A percentile compares a stretch with the other conserved stretches of the same genome.
Conservation (phyloP, 1,140 invertebrate genomes). For the Calosoma granatense region DNA sequence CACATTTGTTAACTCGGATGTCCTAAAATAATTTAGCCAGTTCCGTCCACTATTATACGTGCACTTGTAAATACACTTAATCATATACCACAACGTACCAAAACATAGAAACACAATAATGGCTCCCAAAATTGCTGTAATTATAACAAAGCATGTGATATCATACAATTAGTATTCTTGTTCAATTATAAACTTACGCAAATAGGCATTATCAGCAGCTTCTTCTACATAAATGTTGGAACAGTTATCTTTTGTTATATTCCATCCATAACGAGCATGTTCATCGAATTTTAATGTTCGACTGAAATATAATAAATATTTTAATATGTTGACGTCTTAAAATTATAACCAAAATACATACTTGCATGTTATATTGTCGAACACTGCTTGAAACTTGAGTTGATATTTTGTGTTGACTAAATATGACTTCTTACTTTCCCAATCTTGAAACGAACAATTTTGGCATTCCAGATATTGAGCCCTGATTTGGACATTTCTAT, state of each 20-base stretch:
- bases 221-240: conserved; percentile 33
- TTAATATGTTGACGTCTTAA: conserved; percentile 13
- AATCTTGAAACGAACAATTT: conserved; percentile 34
- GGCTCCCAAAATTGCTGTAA: conserved; percentile 38
- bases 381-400: conserved; percentile 29
- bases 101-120: conserved; percentile 34
- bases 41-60: conserved; percentile 22
- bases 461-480: conserved; percentile 35
- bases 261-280: conserved; percentile 43
- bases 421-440: conserved; percentile 28
- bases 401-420: conserved; percentile 38
- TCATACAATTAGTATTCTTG: conserved; percentile 8
- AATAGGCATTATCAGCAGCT: conserved; percentile 37
- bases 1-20: conserved; percentile 32
- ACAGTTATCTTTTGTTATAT: conserved; percentile 35
- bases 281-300: conserved; percentile 35
- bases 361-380: conserved; percentile 28
- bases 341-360: conserved; percentile 31
- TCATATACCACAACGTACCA: conserved; percentile 32
- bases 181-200: conserved; percentile 34
- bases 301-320: conserved; percentile 22
- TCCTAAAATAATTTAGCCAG: conserved; percentile 16
- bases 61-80: conserved; percentile 33
- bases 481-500: conserved; percentile 27
- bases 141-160: conserved; percentile 5